Conservation (phyloP, 2,797 vertebrate species). For the Caiman crocodilus region DNA sequence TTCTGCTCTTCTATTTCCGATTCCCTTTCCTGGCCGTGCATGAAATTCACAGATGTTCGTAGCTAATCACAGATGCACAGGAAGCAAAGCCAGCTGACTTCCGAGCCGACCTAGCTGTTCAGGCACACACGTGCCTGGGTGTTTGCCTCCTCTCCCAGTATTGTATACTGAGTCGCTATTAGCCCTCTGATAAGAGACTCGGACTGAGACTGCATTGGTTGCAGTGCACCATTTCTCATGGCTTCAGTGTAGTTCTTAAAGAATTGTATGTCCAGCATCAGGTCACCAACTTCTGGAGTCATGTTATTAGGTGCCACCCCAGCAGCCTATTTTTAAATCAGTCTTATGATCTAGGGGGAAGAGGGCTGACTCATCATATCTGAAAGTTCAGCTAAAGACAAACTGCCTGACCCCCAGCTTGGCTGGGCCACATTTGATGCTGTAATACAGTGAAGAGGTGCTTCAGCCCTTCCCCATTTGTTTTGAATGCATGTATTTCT, state of each 20-base stretch:
- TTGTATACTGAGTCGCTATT: not conserved
- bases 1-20: not conserved
- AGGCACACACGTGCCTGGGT: not conserved
- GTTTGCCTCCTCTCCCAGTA: not conserved
- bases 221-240: not conserved
- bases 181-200: not conserved
- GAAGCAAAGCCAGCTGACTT: not conserved
- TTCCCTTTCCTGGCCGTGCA: not conserved
- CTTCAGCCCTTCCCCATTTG: not conserved
- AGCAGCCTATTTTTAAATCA: not conserved
- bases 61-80: not conserved
- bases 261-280: not conserved
- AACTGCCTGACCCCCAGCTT: not conserved
- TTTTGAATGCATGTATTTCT: not conserved
- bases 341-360: not conserved
- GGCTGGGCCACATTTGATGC: not conserved
- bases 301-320: not conserved
- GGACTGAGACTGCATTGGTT: too few species aligned
- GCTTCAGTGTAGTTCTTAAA: not conserved
- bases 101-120: not conserved
- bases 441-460: not conserved
- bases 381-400: too few species aligned
- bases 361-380: not conserved
- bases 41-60: slow-evolving; percentile 40
- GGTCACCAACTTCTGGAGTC: not conserved